Evolutionary conservation across 2,888 invertebrate species (phyloP).

Genomic region (Rapana venosa): DNA sequence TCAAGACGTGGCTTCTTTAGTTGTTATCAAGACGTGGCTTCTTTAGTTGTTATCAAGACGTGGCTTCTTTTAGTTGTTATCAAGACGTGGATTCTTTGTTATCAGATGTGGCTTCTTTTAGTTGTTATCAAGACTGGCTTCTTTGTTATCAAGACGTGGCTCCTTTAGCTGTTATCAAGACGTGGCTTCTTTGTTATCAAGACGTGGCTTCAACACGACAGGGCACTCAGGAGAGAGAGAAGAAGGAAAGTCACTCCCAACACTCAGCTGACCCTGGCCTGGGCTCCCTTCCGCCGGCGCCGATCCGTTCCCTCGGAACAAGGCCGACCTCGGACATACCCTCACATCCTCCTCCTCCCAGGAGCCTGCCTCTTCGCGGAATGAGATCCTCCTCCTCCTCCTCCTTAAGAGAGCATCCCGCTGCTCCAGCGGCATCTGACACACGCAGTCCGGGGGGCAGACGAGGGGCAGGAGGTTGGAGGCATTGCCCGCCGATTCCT

Average conservation of each 20-base stretch:
- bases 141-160: too few species aligned
- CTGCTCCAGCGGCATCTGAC: not conserved
- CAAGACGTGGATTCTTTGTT: too few species aligned
- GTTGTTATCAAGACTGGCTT: not conserved
- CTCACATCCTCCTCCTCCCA: not conserved
- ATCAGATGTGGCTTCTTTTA: too few species aligned
- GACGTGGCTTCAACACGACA: not conserved
- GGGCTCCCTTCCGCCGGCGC: not conserved
- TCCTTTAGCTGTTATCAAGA: not conserved
- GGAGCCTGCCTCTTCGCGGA: not conserved
- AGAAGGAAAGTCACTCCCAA: not conserved
- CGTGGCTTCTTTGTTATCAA: not conserved
- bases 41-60: too few species aligned
- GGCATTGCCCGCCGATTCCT: not conserved
- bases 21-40: too few species aligned
- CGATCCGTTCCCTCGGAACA: too few species aligned
- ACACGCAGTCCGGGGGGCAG: slow-evolving; percentile 31
- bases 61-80: too few species aligned
- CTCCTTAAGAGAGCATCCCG: not conserved
- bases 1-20: too few species aligned
- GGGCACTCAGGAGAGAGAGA: not conserved
- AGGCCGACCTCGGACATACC: not conserved
- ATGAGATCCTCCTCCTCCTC: slow-evolving; percentile 14
- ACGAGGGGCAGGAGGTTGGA: not conserved
- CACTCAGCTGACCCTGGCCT: not conserved